Base-by-base conservation (phyloP, 2,113 vertebrate species). In the Mesoclemmys tuberculata region DNA sequence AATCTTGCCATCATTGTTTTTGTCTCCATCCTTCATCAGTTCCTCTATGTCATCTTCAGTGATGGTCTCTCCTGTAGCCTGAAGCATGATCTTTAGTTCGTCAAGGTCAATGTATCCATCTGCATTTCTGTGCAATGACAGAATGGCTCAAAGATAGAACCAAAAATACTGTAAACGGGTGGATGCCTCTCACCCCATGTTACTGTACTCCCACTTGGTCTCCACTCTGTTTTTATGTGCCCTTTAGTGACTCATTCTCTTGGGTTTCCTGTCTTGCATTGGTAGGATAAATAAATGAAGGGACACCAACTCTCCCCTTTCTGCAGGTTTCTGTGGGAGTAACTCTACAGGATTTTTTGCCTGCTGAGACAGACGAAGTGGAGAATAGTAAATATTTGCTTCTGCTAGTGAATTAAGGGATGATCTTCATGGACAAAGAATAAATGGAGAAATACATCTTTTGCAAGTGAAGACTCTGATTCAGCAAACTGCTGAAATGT, bases 51-150 rank as follows among this genome's bases (percentile, higher is more conserved):
- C 99, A 0, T 99, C 99, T 96, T 99, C 99, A 0, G 99, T 99
- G 94, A 99, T 99, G 31, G 98, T 98, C 98, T 99, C 99, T 14
- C 99, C 99, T 0, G 99, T 99, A 0, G 99, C 99, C 91, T 99
- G 99, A 96, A 99, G 98, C 99, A 99, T 99, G 82, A 98, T 97
- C 97, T 99, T 99, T 97, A 99, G 98, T 96, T 99, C 99, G 2
- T 99, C 99, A 2, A 99, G 98, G 96, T 99, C 99, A 0, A 99
- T 99, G 98, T 99, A 99, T 82, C 99, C 99, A n/a, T 99, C 99
- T 0, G 98, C 98, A 0, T 99, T 99, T 95, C 99, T 99, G 96
- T 46, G 61, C 11, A 27, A 88, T 71, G 61, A n/a, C 10, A 48
- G 79, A 58, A 79, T 19, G 31, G 29, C 88, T 97, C 92, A 97